These are phyloP conservation scores for Hetaerina titia DNA, from an alignment of 2,888 invertebrate species.

Conservation along the genomic window DNA sequence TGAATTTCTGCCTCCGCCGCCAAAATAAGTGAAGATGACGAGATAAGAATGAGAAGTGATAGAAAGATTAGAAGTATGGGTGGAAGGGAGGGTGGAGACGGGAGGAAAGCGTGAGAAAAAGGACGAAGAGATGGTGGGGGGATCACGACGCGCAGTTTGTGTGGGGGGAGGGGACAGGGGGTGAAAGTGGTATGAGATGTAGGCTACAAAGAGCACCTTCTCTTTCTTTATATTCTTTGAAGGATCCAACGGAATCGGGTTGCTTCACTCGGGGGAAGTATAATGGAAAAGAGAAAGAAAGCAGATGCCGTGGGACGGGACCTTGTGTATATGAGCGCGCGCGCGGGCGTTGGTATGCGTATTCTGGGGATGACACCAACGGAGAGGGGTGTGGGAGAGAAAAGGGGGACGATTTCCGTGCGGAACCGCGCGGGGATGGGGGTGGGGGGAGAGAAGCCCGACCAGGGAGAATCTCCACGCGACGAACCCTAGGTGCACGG, in stretches of 20 bases:
- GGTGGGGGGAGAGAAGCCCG: background rate
- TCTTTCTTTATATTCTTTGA: background rate
- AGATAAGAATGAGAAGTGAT: too few relatives aligned
- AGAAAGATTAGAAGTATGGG: too few relatives aligned
- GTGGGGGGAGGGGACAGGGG: background rate
- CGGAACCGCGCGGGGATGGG: background rate
- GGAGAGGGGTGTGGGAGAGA: too few relatives aligned
- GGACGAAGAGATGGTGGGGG: background rate
- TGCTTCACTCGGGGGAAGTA: background rate
- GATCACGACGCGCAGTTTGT: background rate
- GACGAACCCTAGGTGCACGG: too few relatives aligned
- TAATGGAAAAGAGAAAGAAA: slow-evolving; percentile 50
- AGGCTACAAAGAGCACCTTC: slow-evolving; percentile 5
- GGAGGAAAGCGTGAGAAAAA: background rate
- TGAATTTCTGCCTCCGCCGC: too few relatives aligned
- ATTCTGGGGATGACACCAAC: background rate
- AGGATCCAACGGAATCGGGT: slow-evolving; percentile 7
- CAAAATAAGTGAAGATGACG: too few relatives aligned
- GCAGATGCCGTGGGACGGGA: slow-evolving; percentile 2
- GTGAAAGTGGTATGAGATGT: background rate
- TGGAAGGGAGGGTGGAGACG: background rate
- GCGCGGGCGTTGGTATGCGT: background rate
- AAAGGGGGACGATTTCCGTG: background rate
- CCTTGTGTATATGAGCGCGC: background rate
- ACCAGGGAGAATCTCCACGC: too few relatives aligned